Base-by-base conservation (phyloP, 2,113 vertebrate species). In the Crypturellus undulatus region DNA sequence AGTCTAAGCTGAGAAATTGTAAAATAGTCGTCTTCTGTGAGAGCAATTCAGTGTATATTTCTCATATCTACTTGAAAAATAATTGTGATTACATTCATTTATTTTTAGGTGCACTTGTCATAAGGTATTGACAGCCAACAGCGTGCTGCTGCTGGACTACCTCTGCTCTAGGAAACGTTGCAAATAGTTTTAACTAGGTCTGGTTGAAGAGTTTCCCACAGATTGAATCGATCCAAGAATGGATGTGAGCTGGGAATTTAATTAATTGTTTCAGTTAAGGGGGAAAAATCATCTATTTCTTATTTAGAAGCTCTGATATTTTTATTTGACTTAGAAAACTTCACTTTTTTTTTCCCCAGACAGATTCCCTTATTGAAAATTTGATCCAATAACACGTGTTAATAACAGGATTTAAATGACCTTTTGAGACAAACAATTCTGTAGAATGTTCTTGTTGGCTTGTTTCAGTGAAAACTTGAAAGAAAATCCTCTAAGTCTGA, bases 361-460 rank as follows among this genome's bases (percentile, higher is more conserved):
- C 26, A 59, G 13, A 60, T 93, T 92, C 6, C 30, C 21, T 59
- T 83, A 8, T 86, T 90, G 90, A 92, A 77, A 73, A 73, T 90
- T 88, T 80, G 68, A 88, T 73, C 56, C 56, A 67, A 43, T 9
- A 79, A 54, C 38, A 79, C 92, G 72, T 56, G 34, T 86, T 86
- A 71, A 62, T 71, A 51, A 90, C 77, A 2, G 38, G 38, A 7
- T 92, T 84, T 81, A 81, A 93, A 64, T 67, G 81, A 78, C 90
- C 72, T 93, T 93, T 92, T 60, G 49, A 93, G 38, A 38, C 60
- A 78, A 91, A 71, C 13, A 51, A 4, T 88, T 92, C 18, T 78
- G 36, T 12, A 42, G n/a, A 49, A 34, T 47, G 42, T 28, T 65
- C 40, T 65, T 87, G 56, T 87, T 93, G 91, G 58, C 73, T 87